Evolutionary conservation across 2,888 invertebrate genomes (phyloP), one percentile per base, ranked within the genome.

Genomic region (Eudemis profundana): DNA sequence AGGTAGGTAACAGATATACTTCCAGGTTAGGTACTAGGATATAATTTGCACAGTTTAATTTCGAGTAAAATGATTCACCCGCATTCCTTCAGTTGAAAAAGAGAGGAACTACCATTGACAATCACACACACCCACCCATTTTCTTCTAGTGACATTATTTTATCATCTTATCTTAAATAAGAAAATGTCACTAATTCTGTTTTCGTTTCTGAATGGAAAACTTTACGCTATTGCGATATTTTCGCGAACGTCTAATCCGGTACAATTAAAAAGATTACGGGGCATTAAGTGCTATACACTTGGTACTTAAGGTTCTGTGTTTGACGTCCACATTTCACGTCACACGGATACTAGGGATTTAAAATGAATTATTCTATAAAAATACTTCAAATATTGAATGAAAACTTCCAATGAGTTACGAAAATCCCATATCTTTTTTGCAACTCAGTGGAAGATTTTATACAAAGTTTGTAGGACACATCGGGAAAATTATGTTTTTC

Each of bases 171-270:
- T 47, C 54, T 38, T 3, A 17, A 1, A 12, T 14, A 21, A 14
- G 42, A 15, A 61, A 61, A 21, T 49, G 14, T 2, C 14, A 27
- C 15, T 46, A 17, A 38, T 19, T 33, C 7, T 49, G 44, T 40
- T 63, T 12, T 40, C 49, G 3, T 17, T 0, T n/a, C 27, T 40
- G 47, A 47, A 49, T 40, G 56, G 63, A 63, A 63, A 49, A 56
- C 8, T 50, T 56, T 10, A 15, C 14, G 21, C 14, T 63, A 56
- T 49, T 40, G 17, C 42, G 21, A 29, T 40, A 62, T 49, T 49
- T 62, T 15, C 12, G 56, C 49, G 49, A 29, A 27, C n/a, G 10
- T 10, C 27, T 27, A 50, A 60, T 50, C 49, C 27, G n/a, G 21
- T 36, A 10, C 29, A 44, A 56, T 56, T 51, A 44, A 61, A 42